Evolutionary conservation across 2,113 vertebrate species (phyloP).

Genomic region (Aythya baeri): DNA sequence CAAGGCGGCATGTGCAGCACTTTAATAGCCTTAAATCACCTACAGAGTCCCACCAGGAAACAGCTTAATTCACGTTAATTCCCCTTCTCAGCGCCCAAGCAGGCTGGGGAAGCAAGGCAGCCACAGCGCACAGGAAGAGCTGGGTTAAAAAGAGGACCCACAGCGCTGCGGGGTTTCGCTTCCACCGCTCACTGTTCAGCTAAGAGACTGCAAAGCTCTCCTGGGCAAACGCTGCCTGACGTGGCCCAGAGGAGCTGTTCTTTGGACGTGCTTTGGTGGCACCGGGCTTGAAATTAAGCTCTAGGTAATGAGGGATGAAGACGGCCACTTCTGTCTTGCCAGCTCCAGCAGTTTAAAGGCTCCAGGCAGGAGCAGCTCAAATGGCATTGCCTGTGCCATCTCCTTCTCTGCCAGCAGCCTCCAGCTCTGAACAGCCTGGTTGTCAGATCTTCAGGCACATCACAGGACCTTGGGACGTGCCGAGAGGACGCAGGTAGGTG

Average conservation of each 20-base stretch:
- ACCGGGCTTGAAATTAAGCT: neutral
- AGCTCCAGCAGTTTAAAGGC: neutral
- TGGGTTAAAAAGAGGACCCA: neutral
- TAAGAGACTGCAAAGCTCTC: neutral
- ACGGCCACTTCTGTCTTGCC: neutral
- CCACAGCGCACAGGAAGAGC: fast-evolving
- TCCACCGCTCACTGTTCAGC: neutral
- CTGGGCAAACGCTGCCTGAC: neutral
- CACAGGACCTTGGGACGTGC: neutral
- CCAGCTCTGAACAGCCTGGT: neutral
- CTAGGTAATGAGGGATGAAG: neutral
- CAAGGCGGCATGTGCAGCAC: neutral
- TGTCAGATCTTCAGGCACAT: neutral
- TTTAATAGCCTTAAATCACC: neutral
- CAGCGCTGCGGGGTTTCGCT: neutral
- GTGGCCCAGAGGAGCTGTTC: neutral
- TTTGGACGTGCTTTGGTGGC: neutral
- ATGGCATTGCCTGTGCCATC: neutral
- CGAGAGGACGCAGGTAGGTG: neutral
- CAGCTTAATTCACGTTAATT: neutral
- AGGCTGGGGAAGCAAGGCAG: neutral
- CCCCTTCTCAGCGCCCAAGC: neutral
- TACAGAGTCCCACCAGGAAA: neutral
- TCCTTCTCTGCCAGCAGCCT: neutral
- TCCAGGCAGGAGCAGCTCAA: neutral